Evolutionary conservation across 1,140 invertebrate genomes (phyloP), one percentile per base, ranked within the genome.

Genomic region (Lepeophtheirus salmonis): DNA sequence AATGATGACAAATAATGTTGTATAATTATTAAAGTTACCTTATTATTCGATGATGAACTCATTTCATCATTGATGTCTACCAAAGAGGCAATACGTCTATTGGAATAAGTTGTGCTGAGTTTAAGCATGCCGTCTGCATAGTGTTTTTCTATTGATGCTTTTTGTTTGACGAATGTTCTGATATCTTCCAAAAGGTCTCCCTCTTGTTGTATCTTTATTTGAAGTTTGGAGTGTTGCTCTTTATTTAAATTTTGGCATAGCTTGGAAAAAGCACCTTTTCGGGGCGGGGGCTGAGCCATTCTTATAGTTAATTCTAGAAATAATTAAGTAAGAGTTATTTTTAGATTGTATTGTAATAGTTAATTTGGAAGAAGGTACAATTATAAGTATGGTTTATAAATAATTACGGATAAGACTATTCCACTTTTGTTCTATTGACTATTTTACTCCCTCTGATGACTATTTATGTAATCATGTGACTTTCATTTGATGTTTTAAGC

Each of bases 171-270:
- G 71, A 90, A 96, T 67, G 82, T 87, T 65, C 82, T 83, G 54
- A 95, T 83, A 70, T 94, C 89, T 74, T 95, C 90, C 51, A 95
- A 74, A 61, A 95, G 75, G 70, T 95, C 89, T 73, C 86, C 89
- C 70, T 96, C 90, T 74, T 94, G 89, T 71, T 94, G 89, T 72
- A 94, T 91, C 73, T 96, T 96, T 22, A 84, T 77, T 70, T 89
- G 83, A 64, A 95, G 77, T 73, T 91, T 91, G 3, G 85, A 79
- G 54, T 89, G 77, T 73, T 96, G 90, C 73, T 96, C 90, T 56
- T 82, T 78, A 70, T 95, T 89, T 53, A 92, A 77, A 74, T 87
- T 87, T 76, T 89, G 89, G 62, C 89, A 76, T 76, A 84, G 90
- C 74, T 86, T 89, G 66, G 81, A 79, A 73, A 83, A 83, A 72